A percentile compares a stretch with the other conserved stretches of the same genome.
Conservation (phyloP, 30 jellyfish, hydroid and myxozoan species). For the Aurelia aurita region DNA sequence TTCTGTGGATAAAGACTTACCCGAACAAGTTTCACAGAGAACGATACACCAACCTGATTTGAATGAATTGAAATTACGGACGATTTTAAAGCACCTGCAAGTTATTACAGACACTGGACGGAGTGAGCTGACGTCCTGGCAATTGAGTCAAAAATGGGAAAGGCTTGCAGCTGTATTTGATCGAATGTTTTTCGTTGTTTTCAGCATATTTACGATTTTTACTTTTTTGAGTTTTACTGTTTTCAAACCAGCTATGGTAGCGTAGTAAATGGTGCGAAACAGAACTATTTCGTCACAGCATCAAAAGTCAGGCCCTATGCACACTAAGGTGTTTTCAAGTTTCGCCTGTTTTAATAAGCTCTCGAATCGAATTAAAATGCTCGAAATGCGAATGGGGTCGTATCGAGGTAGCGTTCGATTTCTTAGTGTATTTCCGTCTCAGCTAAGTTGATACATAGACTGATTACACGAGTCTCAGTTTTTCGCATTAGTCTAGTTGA, state of each 20-base stretch:
- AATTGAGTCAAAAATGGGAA: constrained; percentile 52
- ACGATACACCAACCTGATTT: neutral
- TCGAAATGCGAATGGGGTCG: too few species aligned
- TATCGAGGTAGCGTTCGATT: too few species aligned
- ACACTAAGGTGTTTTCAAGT: too few species aligned
- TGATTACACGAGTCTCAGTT: too few species aligned
- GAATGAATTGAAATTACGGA: neutral
- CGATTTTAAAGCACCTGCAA: constrained; percentile 26
- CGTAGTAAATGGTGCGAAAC: neutral
- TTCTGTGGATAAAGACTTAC: neutral
- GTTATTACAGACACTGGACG: constrained; percentile 16
- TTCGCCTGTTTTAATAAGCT: too few species aligned
- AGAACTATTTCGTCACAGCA: too few species aligned
- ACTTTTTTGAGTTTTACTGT: constrained; percentile 49
- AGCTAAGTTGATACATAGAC: too few species aligned
- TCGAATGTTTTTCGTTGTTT: constrained; percentile 37
- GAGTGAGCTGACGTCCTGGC: constrained; percentile 23
- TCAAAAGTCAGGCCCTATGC: too few species aligned
- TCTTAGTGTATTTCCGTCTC: too few species aligned
- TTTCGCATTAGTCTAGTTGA: too few species aligned
- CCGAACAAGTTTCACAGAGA: neutral
- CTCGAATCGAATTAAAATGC: too few species aligned
- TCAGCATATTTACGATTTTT: constrained; percentile 27
- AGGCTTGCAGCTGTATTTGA: constrained; percentile 69
- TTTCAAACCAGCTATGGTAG: constrained; percentile 37